Evolutionary conservation across 2,113 vertebrate species (phyloP).

Genomic region (Bubalus kerabau): DNA sequence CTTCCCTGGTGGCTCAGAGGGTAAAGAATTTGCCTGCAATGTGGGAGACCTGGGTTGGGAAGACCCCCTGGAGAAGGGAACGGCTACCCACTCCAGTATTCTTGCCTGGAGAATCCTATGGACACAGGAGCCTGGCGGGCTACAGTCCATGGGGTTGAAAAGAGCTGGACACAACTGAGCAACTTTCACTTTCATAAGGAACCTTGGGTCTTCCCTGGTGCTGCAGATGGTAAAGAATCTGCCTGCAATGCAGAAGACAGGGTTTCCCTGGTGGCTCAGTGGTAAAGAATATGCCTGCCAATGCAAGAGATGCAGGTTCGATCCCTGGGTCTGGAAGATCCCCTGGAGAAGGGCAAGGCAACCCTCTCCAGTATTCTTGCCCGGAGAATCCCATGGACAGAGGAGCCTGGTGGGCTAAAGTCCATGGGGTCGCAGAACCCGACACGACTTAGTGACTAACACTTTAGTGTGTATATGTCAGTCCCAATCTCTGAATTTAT

Average conservation of each 20-base stretch:
- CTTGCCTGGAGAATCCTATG: not conserved
- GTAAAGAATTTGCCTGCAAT: not conserved
- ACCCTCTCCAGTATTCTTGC: not conserved
- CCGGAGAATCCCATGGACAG: not conserved
- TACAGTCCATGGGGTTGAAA: not conserved
- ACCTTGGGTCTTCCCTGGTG: not conserved
- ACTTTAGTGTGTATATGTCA: not conserved
- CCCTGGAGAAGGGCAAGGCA: not conserved
- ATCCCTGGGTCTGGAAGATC: not conserved
- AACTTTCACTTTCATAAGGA: not conserved
- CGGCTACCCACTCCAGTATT: not conserved
- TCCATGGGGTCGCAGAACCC: not conserved
- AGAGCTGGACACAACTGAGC: not conserved
- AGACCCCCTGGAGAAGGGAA: not conserved
- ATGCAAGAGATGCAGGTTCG: not conserved
- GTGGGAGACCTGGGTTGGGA: not conserved
- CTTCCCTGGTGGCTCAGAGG: not conserved
- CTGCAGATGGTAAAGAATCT: not conserved
- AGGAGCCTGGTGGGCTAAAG: not conserved
- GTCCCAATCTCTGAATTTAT: not conserved
- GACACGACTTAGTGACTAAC: not conserved
- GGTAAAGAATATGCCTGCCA: not conserved
- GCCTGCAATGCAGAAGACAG: not conserved
- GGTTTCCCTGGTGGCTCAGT: not conserved
- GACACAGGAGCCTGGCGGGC: not conserved